Evolutionary conservation across 2,113 vertebrate species (phyloP).

Genomic region (Elgaria multicarinata): DNA sequence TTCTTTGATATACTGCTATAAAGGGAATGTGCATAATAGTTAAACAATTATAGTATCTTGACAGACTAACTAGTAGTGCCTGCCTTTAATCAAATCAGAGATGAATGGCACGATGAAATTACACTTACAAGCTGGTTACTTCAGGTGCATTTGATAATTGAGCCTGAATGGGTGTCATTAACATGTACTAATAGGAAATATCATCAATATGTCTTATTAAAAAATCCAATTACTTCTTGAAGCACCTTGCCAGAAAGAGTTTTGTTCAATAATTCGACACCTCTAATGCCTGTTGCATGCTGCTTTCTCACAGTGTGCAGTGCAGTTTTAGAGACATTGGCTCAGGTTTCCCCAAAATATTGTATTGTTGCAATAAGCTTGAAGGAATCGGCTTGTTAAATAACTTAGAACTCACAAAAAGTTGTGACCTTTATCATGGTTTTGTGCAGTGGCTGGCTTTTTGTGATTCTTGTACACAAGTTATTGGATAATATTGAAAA

Average conservation of each 20-base stretch:
- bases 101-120: not conserved
- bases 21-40: not conserved
- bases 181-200: fast-evolving
- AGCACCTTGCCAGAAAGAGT: not conserved
- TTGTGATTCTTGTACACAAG: not conserved
- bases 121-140: not conserved
- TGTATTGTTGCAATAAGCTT: not conserved
- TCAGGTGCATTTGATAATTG: not conserved
- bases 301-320: not conserved
- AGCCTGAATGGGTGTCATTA: not conserved
- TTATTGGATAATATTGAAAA: fast-evolving
- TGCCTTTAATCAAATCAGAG: not conserved
- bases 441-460: not conserved
- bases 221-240: fast-evolving
- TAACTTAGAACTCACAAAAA: not conserved
- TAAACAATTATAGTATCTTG: not conserved
- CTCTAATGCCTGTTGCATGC: not conserved
- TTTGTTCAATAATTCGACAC: not conserved
- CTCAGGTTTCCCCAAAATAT: slow-evolving; percentile 2
- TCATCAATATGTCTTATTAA: not conserved
- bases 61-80: not conserved
- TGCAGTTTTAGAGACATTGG: not conserved
- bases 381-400: not conserved
- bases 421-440: not conserved
- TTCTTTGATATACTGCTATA: not conserved